Evolutionary conservation across 2,113 vertebrate genomes (phyloP).

Genomic region (Nicator chloris): DNA sequence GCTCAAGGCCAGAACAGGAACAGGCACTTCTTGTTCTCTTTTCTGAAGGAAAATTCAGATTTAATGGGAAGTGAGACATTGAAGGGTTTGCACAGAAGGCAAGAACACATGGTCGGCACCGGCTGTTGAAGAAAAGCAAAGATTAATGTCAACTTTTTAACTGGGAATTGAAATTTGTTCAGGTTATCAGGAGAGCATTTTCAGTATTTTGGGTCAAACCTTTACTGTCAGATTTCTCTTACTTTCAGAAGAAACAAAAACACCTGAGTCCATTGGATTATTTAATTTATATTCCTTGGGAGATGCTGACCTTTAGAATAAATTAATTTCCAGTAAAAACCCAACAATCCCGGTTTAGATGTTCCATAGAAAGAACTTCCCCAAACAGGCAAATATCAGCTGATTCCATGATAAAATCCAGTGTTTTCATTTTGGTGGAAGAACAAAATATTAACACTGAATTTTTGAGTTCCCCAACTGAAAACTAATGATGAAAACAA

Average conservation of each 20-base stretch:
- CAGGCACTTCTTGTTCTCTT: not conserved
- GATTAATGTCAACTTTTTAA: not conserved
- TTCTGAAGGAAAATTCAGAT: not conserved
- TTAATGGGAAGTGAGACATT: not conserved
- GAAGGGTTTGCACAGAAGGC: not conserved
- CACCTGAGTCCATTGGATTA: not conserved
- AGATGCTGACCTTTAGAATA: conserved; percentile 13
- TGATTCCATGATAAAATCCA: not conserved
- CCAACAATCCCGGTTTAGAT: not conserved
- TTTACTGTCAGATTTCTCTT: not conserved
- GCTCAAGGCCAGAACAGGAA: not conserved
- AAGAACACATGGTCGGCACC: not conserved
- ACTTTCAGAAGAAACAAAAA: not conserved
- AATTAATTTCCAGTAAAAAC: not conserved
- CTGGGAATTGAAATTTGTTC: not conserved
- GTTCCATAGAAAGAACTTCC: not conserved
- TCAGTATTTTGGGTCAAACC: not conserved
- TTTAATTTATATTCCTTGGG: not conserved
- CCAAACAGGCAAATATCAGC: not conserved
- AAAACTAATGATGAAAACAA: not conserved
- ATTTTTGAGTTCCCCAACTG: not conserved
- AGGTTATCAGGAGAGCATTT: not conserved
- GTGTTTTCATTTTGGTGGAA: not conserved
- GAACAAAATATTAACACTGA: not conserved
- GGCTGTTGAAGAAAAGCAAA: not conserved